phyloP scores from a whole-genome alignment of 2,888 invertebrate species.

The Rhabditoides inermis region DNA sequence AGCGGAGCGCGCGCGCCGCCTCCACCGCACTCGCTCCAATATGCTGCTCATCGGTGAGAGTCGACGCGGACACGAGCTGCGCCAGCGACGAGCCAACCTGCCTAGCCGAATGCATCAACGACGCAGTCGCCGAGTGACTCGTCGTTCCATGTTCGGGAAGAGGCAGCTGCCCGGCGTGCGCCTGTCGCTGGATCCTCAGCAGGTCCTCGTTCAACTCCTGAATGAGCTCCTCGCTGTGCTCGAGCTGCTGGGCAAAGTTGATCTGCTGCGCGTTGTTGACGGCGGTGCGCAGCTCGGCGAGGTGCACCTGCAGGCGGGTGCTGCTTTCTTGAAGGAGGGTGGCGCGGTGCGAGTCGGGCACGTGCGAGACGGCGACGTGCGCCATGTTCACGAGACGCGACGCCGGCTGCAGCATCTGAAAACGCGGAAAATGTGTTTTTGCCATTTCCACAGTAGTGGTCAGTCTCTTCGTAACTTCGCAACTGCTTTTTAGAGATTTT shows the following conservation, averaged over 20 bases:
- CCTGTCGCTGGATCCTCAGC: constrained; percentile 70
- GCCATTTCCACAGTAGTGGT: too few species aligned
- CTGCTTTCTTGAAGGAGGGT: constrained; percentile 31
- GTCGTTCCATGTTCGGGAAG: constrained; percentile 8
- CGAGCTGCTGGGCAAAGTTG: constrained; percentile 42
- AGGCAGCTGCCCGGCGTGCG: constrained; percentile 54
- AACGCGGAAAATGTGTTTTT: too few species aligned
- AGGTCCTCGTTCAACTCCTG: constrained; percentile 68
- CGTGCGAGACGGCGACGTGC: constrained; percentile 73
- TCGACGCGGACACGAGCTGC: constrained; percentile 74
- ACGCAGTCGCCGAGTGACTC: constrained; percentile 7
- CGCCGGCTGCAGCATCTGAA: constrained; percentile 51
- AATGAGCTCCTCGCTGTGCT: constrained; percentile 45
- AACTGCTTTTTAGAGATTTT: too few species aligned
- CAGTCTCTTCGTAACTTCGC: too few species aligned
- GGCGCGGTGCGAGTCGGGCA: constrained; percentile 60
- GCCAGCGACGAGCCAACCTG: constrained; percentile 68
- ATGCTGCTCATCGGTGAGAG: constrained; percentile 71
- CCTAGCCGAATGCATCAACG: constrained; percentile 16
- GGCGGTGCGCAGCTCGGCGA: constrained; percentile 64
- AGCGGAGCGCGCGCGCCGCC: constrained; percentile 18
- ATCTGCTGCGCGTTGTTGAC: constrained; percentile 63
- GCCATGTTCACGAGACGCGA: constrained; percentile 68
- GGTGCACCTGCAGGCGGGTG: constrained; percentile 60
- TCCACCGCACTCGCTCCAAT: constrained; percentile 47